phyloP scores from a whole-genome alignment of 2,113 vertebrate species.

The Pao palembangensis region DNA sequence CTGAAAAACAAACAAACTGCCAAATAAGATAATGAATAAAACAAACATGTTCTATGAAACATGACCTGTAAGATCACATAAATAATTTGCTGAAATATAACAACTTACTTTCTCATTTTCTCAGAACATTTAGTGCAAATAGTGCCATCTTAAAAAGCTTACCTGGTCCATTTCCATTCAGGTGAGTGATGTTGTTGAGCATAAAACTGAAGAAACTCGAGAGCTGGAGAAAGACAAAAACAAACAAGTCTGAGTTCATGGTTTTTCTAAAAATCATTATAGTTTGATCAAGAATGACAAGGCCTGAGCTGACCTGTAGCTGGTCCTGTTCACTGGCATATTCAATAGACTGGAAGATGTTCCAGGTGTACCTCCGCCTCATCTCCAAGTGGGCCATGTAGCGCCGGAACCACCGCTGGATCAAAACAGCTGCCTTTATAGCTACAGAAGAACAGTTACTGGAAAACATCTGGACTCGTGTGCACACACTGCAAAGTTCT shows the following conservation, averaged over 20 bases:
- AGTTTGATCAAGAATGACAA: neutral
- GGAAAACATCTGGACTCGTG: neutral
- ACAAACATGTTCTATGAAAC: no score
- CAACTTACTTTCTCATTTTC: no score
- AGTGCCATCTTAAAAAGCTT: neutral
- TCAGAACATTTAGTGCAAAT: no score
- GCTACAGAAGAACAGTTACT: conserved; percentile 59
- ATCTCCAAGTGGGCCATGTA: conserved; percentile 84
- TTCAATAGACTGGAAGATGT: conserved; percentile 92
- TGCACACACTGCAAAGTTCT: no score
- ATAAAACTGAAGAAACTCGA: conserved; percentile 93
- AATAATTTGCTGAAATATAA: no score
- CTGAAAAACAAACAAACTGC: no score
- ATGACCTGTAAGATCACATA: no score
- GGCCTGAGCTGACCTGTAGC: conserved; percentile 78
- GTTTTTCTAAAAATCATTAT: neutral
- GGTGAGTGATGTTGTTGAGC: conserved; percentile 83
- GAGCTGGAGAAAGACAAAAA: conserved; percentile 72
- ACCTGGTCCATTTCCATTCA: conserved; percentile 78
- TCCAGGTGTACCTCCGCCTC: conserved; percentile 85
- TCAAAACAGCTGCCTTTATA: conserved; percentile 85
- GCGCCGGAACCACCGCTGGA: conserved; percentile 93
- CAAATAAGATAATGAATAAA: no score
- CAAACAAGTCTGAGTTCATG: neutral
- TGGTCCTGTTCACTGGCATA: conserved; percentile 94